These are phyloP conservation scores for Gymnocephalus cernua DNA, from an alignment of 2,113 vertebrate species.

Conservation along the genomic window DNA sequence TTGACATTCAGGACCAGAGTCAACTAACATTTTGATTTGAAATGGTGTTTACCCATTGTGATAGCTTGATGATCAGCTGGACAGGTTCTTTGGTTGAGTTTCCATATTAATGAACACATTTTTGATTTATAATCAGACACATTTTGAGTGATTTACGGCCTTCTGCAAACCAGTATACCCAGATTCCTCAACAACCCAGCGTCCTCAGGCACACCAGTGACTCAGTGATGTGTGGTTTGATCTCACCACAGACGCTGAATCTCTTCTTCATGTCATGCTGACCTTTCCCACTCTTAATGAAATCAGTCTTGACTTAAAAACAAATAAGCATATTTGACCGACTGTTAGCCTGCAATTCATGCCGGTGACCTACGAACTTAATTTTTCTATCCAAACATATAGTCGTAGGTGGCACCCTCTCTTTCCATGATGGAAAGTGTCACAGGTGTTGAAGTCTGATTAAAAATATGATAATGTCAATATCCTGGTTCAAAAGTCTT, in stretches of 20 bases:
- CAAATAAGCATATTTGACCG: slow-evolving; percentile 94
- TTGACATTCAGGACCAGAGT: slow-evolving; percentile 48
- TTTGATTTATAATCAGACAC: slow-evolving; percentile 21
- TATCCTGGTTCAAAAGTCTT: slow-evolving; percentile 46
- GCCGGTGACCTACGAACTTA: slow-evolving; percentile 89
- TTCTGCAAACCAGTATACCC: slow-evolving; percentile 63
- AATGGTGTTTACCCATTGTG: slow-evolving; percentile 76
- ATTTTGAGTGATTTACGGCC: slow-evolving; percentile 56
- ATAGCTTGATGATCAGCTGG: slow-evolving; percentile 63
- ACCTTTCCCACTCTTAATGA: slow-evolving; percentile 92
- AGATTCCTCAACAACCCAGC: slow-evolving; percentile 47
- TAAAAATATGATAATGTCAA: slow-evolving; percentile 85
- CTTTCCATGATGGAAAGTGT: slow-evolving; percentile 83
- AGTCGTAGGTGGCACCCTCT: slow-evolving; percentile 88
- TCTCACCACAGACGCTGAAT: slow-evolving; percentile 70
- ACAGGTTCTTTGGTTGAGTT: slow-evolving; percentile 47
- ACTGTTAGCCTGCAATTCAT: slow-evolving; percentile 87
- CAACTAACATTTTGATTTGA: slow-evolving; percentile 75
- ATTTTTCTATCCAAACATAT: slow-evolving; percentile 91
- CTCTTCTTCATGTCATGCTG: slow-evolving; percentile 89
- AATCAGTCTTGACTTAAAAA: slow-evolving; percentile 92
- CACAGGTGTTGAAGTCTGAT: slow-evolving; percentile 78
- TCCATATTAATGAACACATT: slow-evolving; percentile 47
- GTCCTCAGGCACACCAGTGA: slow-evolving; percentile 54
- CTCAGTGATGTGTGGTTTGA: slow-evolving; percentile 28